Conservation (phyloP, 37 sponge, comb jelly and placozoan genomes). For the Ianthella basta region DNA sequence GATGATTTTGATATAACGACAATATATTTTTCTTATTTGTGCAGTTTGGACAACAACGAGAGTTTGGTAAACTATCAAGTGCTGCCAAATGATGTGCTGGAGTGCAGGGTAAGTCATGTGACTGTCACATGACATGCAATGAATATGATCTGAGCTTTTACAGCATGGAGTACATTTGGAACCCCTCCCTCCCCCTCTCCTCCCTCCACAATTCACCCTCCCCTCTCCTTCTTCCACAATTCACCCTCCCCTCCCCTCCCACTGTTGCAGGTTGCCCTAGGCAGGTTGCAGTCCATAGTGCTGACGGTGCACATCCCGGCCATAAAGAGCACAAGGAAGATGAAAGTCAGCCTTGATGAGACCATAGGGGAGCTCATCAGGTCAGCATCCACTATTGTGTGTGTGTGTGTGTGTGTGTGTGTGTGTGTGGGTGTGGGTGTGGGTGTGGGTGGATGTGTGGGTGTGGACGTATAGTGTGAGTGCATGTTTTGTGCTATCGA, state of each 20-base stretch:
- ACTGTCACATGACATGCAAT: background rate
- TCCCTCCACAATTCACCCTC: background rate
- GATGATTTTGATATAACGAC: no score
- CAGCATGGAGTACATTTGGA: background rate
- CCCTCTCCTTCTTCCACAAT: background rate
- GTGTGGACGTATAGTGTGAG: background rate
- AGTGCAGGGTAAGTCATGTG: slow-evolving; percentile 74
- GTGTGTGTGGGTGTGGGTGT: background rate
- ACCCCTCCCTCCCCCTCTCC: no score
- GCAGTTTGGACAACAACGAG: slow-evolving; percentile 60
- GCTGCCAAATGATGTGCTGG: slow-evolving; percentile 64
- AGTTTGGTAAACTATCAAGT: slow-evolving; percentile 76
- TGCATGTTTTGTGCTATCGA: background rate
- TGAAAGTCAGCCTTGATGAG: slow-evolving; percentile 84
- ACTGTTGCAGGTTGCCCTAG: slow-evolving; percentile 60
- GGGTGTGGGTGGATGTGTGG: background rate
- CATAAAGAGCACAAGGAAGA: slow-evolving; percentile 76
- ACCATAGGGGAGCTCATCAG: slow-evolving; percentile 91
- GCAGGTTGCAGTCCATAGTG: slow-evolving; percentile 61
- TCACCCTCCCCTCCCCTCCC: background rate
- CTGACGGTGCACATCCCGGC: slow-evolving; percentile 75
- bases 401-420: background rate
- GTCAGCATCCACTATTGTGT: slow-evolving; percentile 35
- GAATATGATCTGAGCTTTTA: background rate
- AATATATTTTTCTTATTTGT: background rate